A percentile compares a stretch with the other conserved stretches of the same genome.
phyloP scores from a whole-genome alignment of 2,113 vertebrate species.

The Camelus bactrianus region DNA sequence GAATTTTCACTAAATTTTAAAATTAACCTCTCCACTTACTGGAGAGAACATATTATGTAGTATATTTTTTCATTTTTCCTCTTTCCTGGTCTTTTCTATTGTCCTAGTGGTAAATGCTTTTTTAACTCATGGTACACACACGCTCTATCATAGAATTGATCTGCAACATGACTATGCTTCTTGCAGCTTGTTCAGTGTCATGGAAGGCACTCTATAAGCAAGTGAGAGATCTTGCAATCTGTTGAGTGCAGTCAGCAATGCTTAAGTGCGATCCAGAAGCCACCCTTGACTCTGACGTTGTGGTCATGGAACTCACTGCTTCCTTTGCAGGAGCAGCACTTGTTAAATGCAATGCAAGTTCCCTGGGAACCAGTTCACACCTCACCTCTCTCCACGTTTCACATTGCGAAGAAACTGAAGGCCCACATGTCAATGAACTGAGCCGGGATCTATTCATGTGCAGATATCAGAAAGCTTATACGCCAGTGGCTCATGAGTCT shows the following conservation, averaged over 20 bases:
- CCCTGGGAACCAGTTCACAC: neutral
- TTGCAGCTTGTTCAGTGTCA: neutral
- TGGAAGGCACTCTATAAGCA: neutral
- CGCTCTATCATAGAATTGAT: neutral
- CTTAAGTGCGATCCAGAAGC: neutral
- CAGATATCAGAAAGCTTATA: neutral
- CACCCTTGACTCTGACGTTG: neutral
- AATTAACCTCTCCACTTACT: neutral
- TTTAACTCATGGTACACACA: neutral
- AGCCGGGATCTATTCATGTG: neutral
- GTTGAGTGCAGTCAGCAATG: neutral
- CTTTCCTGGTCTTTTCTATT: neutral
- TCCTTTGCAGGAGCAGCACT: neutral
- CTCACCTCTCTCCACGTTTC: neutral
- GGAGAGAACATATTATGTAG: neutral
- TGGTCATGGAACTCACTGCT: neutral
- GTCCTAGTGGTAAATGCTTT: neutral
- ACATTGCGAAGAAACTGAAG: neutral
- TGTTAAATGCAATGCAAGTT: neutral
- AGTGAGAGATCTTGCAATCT: neutral
- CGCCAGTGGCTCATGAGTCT: neutral
- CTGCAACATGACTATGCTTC: neutral
- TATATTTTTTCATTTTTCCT: neutral
- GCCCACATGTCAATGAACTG: neutral
- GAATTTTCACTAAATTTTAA: slow-evolving; percentile 18